phyloP scores from a whole-genome alignment of 37 sponge, comb jelly and placozoan species.

The Ephydatia muelleri region DNA sequence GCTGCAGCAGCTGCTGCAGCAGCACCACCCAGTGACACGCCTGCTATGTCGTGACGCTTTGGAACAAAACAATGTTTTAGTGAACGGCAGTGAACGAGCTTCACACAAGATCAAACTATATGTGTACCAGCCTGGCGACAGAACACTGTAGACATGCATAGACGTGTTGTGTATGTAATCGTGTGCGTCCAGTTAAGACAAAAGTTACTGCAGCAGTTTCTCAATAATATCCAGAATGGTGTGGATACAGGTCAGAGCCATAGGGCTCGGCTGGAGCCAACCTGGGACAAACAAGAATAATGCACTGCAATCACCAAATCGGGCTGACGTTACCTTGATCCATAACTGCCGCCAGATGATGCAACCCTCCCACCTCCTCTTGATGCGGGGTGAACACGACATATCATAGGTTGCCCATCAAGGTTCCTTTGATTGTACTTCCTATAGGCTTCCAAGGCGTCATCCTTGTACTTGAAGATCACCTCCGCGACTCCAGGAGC shows the following conservation, averaged over 20 bases:
- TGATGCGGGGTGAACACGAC: conserved; percentile 39
- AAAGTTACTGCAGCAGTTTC: too few relatives aligned
- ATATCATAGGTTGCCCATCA: conserved; percentile 76
- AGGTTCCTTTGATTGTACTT: conserved; percentile 85
- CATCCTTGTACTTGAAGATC: conserved; percentile 75
- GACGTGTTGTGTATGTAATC: too few relatives aligned
- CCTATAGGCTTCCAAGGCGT: conserved; percentile 86
- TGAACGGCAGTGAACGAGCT: too few relatives aligned
- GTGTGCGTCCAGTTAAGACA: too few relatives aligned
- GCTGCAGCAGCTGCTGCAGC: conserved; percentile 1
- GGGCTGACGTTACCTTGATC: not conserved
- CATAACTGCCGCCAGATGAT: conserved; percentile 11
- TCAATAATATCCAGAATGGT: too few relatives aligned
- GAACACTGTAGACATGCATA: too few relatives aligned
- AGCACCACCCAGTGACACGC: not conserved
- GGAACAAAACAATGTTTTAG: too few relatives aligned
- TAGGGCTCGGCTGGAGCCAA: too few relatives aligned
- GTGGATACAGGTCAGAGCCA: too few relatives aligned
- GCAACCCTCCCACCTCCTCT: conserved; percentile 14
- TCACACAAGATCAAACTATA: too few relatives aligned
- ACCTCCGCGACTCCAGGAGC: conserved; percentile 83
- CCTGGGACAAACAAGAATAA: not conserved
- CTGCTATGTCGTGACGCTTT: too few relatives aligned
- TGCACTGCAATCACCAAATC: not conserved
- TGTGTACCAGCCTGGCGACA: too few relatives aligned